These are phyloP conservation scores for Congeria kusceri DNA, from an alignment of 2,888 invertebrate genomes.

Conservation along the genomic window DNA sequence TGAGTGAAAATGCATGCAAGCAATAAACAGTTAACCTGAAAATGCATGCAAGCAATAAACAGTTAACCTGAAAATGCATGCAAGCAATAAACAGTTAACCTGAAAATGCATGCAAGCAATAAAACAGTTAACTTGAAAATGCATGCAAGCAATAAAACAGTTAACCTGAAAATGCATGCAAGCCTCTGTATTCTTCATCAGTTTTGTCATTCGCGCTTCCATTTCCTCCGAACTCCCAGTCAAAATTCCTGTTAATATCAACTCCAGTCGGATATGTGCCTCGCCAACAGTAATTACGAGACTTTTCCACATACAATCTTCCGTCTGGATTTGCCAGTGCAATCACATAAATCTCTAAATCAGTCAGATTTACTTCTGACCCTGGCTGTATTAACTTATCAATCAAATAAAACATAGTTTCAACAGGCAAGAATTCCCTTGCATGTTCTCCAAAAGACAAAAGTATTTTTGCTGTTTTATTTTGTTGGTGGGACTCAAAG, in stretches of 20 bases:
- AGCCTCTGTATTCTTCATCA: conserved; percentile 83
- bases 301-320: conserved; percentile 75
- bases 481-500: conserved; percentile 3
- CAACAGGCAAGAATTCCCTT: conserved; percentile 83
- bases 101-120: no score
- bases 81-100: no score
- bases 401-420: conserved; percentile 78
- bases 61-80: no score
- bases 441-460: conserved; percentile 84
- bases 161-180: conserved; percentile 79
- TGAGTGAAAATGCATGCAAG: no score
- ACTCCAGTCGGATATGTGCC: conserved; percentile 81
- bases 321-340: conserved; percentile 84
- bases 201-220: conserved; percentile 78
- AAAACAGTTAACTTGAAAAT: no score
- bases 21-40: no score
- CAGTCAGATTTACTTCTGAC: conserved; percentile 55
- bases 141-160: neutral
- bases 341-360: conserved; percentile 80
- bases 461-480: conserved; percentile 74
- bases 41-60: no score
- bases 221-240: conserved; percentile 83
- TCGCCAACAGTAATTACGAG: conserved; percentile 83
- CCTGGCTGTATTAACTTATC: conserved; percentile 62
- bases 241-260: conserved; percentile 84